Evolutionary conservation across 2,113 vertebrate genomes (phyloP).

Genomic region (Burhinus bistriatus): DNA sequence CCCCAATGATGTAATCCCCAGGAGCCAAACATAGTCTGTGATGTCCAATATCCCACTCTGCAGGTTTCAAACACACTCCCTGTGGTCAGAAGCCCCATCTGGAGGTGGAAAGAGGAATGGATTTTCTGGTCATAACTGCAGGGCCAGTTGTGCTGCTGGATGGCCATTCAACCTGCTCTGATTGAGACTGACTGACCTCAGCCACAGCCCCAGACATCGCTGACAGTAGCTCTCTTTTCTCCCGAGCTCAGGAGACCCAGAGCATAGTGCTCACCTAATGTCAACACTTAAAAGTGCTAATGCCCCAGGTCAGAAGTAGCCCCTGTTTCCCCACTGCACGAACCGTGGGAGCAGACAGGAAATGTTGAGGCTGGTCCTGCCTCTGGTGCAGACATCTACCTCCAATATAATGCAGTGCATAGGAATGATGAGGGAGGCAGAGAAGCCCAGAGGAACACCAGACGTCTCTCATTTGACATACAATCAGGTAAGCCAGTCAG

Average conservation of each 20-base stretch:
- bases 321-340: not conserved
- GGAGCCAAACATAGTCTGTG: not conserved
- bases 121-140: not conserved
- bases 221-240: not conserved
- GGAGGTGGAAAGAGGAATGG: slow-evolving; percentile 29
- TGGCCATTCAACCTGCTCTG: not conserved
- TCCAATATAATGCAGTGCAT: rapidly evolving
- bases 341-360: not conserved
- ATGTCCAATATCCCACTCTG: not conserved
- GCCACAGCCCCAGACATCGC: not conserved
- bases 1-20: not conserved
- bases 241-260: not conserved
- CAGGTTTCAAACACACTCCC: not conserved
- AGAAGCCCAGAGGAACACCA: not conserved
- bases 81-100: slow-evolving; percentile 40
- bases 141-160: not conserved
- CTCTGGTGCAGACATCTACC: not conserved
- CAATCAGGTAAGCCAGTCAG: not conserved
- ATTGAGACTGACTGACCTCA: not conserved
- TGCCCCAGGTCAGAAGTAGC: not conserved
- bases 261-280: not conserved
- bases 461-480: not conserved
- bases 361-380: not conserved
- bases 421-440: not conserved
- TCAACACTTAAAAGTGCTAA: not conserved